phyloP scores from a whole-genome alignment of 2,113 vertebrate species.

The Lophochroa leadbeateri region DNA sequence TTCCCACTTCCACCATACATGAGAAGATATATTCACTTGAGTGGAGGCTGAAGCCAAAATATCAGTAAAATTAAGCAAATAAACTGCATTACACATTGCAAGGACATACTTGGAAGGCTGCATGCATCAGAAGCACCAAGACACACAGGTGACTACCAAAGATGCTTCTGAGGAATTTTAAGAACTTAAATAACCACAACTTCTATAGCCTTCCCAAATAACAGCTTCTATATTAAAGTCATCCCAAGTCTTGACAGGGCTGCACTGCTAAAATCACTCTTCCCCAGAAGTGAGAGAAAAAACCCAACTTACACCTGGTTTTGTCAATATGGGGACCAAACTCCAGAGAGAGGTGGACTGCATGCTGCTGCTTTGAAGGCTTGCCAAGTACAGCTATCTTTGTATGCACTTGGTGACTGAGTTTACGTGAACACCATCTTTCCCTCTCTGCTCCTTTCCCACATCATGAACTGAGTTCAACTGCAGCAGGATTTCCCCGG shows the following conservation, averaged over 20 bases:
- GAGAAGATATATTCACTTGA: neutral
- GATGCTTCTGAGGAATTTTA: neutral
- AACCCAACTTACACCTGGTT: neutral
- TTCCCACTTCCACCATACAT: neutral
- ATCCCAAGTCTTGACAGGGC: neutral
- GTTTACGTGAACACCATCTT: fast-evolving
- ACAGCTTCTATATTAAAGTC: neutral
- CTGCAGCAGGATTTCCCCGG: neutral
- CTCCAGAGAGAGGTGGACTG: neutral
- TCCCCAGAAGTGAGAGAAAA: neutral
- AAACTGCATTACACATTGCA: neutral
- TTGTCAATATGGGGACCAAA: neutral
- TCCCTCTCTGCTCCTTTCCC: neutral
- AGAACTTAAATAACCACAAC: neutral
- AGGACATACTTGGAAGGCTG: neutral
- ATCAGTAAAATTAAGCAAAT: neutral
- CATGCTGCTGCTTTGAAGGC: neutral
- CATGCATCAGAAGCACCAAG: neutral
- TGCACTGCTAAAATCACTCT: neutral
- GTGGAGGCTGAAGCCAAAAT: neutral
- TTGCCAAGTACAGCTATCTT: neutral
- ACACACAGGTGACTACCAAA: neutral
- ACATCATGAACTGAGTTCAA: no score
- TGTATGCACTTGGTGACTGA: neutral
- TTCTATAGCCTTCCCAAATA: neutral